Base-by-base conservation (phyloP, 1,140 invertebrate genomes). In the Drosophila miranda region DNA sequence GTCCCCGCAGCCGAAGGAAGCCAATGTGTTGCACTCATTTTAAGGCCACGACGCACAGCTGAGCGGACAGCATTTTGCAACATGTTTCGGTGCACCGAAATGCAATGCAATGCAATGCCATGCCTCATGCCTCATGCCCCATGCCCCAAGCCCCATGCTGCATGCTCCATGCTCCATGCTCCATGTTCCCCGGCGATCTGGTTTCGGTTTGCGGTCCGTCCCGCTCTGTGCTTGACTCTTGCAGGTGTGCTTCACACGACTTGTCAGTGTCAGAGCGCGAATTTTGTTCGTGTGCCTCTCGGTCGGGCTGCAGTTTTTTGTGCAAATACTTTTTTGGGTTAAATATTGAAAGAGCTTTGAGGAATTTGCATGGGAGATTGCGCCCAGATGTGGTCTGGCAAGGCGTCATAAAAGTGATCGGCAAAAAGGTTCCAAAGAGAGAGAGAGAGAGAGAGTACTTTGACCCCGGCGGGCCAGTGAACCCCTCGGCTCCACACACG, bases 211-310 rank as follows among this genome's bases (percentile, higher is more conserved):
- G 75, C 38, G 64, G 75, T 84, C 67, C 34, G 51, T 56, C 52
- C 34, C 34, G 78, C 59, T 76, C 44, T 55, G 45, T 57, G 63
- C 78, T 78, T 67, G 79, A 82, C 59, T 78, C 68, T 81, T 86
- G 82, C 82, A 86, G 82, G 82, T 86, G 82, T 86, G 82, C 82
- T 86, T 86, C 82, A 87, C 82, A 86, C 82, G 82, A 82, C 82
- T 86, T 86, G 82, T 86, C 82, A 86, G 81, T 87, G 81, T 86
- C 81, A 86, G 74, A 52, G 78, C 56, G 78, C 63, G 51, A 61
- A 77, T 76, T 62, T 49, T 50, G 61, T 67, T 60, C 64, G 23
- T 60, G 59, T 52, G 53, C 38, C 4, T 13, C 34, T 38, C 34
- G 13, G 34, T 38, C 11, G 34, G 3, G 34, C 34, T 38, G 42